Evolutionary conservation across 2,797 vertebrate species (phyloP).

Genomic region (Dendrocincla tyrannina): DNA sequence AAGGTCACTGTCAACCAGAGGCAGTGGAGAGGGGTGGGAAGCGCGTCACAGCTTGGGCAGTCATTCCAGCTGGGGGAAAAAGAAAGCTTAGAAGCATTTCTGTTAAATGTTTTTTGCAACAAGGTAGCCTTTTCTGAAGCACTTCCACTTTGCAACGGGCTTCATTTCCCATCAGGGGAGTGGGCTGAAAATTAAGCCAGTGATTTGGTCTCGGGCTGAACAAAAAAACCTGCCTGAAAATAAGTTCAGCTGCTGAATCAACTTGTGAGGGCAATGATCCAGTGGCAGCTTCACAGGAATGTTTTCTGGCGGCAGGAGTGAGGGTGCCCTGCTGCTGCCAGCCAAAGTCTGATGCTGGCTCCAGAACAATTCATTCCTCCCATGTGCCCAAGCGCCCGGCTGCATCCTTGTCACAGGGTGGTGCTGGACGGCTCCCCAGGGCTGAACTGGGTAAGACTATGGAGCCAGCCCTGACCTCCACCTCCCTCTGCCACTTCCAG

Average conservation of each 20-base stretch:
- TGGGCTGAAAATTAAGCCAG: not conserved
- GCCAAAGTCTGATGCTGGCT: not conserved
- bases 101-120: not conserved
- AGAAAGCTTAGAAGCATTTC: not conserved
- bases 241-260: not conserved
- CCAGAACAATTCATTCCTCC: not conserved
- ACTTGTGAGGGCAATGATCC: conserved; percentile 22
- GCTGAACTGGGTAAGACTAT: not conserved
- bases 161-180: not conserved
- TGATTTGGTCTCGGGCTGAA: not conserved
- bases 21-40: not conserved
- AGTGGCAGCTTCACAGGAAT: not conserved
- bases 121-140: not conserved
- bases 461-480: not conserved
- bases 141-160: not conserved
- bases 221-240: not conserved
- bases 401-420: rapidly evolving
- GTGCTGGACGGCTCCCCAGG: not conserved
- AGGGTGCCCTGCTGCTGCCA: not conserved
- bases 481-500: not conserved
- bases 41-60: not conserved
- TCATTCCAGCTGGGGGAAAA: not conserved
- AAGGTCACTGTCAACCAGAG: not conserved
- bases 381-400: not conserved
- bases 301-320: not conserved